These are phyloP conservation scores for Cheilosia scutellata DNA, from an alignment of 2,888 invertebrate species.

Conservation along the genomic window DNA sequence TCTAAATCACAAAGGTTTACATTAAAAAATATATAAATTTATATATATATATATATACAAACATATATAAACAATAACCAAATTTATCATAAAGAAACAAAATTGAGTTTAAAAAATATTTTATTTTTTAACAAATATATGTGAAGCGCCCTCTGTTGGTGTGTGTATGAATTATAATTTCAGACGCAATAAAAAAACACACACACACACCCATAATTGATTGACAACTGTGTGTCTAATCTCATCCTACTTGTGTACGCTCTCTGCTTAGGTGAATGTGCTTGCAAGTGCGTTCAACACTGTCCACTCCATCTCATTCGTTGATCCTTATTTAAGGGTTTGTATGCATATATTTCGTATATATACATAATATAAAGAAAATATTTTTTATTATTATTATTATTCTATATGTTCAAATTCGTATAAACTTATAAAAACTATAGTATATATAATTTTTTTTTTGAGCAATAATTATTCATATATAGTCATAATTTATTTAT, in stretches of 20 bases:
- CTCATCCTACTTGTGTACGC: constrained; percentile 69
- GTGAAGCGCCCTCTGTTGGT: constrained; percentile 72
- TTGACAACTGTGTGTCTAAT: constrained; percentile 72
- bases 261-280: constrained; percentile 68
- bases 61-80: constrained; percentile 13
- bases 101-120: constrained; percentile 46
- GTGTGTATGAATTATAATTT: constrained; percentile 75
- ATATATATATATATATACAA: constrained; percentile 2
- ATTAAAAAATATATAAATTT: constrained; percentile 19
- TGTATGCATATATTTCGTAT: constrained; percentile 71
- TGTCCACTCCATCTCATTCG: constrained; percentile 64
- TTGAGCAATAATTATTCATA: constrained; percentile 36
- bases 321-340: constrained; percentile 75
- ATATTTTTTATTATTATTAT: constrained; percentile 53
- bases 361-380: constrained; percentile 59
- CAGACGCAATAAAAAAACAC: constrained; percentile 42
- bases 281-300: constrained; percentile 69
- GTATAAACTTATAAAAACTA: constrained; percentile 42
- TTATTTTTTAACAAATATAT: constrained; percentile 63
- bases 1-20: constrained; percentile 24
- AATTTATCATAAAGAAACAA: constrained; percentile 17
- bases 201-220: constrained; percentile 60
- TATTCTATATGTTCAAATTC: constrained; percentile 42
- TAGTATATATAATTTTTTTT: constrained; percentile 16
- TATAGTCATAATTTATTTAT: constrained; percentile 1